Conservation (phyloP, 2,797 vertebrate species). For the Sarcophilus harrisii region DNA sequence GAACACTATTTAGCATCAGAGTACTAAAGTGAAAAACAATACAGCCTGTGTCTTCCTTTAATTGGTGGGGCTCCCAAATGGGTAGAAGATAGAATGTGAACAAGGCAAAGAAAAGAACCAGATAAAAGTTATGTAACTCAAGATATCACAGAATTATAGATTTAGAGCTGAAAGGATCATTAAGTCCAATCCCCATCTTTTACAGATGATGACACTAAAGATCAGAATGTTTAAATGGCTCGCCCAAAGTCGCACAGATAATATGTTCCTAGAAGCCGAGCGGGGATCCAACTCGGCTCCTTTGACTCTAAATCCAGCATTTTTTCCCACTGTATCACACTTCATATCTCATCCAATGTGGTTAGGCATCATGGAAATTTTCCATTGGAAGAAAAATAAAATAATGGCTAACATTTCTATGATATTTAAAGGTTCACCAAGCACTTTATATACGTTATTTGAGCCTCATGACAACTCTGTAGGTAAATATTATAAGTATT, state of each 20-base stretch:
- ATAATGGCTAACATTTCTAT: neutral
- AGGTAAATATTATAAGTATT: neutral
- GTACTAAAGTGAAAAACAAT: neutral
- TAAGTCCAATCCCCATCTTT: neutral
- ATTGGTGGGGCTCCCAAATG: neutral
- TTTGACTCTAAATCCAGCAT: neutral
- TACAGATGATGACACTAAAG: neutral
- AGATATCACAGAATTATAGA: neutral
- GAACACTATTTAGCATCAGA: neutral
- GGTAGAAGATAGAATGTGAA: neutral
- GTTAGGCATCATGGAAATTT: neutral
- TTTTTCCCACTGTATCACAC: neutral
- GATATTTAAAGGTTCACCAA: slow-evolving; percentile 21
- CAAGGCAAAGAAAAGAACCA: neutral
- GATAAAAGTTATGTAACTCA: neutral
- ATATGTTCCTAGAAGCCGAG: neutral
- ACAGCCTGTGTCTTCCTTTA: neutral
- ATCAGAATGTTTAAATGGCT: neutral
- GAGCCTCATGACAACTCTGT: neutral
- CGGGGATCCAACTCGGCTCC: neutral
- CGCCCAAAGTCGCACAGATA: neutral
- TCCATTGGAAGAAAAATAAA: neutral
- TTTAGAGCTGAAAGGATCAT: neutral
- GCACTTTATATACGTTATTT: neutral
- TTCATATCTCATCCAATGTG: neutral